Percentiles rank a stretch among this genome's conserved stretches.
Conservation (phyloP, 1,140 invertebrate genomes). For the Musca vetustissima region DNA sequence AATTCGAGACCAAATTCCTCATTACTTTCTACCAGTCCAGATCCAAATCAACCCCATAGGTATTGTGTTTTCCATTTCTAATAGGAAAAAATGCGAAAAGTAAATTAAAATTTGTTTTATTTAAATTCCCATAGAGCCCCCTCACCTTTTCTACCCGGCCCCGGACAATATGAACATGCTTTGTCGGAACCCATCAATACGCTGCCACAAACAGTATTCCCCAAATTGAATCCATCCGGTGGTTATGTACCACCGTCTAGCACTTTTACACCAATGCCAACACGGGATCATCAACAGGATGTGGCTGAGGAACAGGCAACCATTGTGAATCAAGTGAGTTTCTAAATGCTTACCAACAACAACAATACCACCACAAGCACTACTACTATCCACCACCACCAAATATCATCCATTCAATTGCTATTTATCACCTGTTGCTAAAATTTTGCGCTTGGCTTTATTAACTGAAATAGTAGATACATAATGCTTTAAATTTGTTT, state of each 20-base stretch:
- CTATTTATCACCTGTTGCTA: background rate
- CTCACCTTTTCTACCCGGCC: slow-evolving; percentile 52
- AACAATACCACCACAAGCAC: too few species aligned
- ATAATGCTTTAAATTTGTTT: too few species aligned
- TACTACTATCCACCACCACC: background rate
- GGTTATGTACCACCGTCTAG: slow-evolving; percentile 41
- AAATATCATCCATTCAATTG: slow-evolving; percentile 4
- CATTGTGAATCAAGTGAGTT: slow-evolving; percentile 56
- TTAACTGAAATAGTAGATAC: too few species aligned
- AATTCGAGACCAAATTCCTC: slow-evolving; percentile 40
- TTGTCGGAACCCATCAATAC: slow-evolving; percentile 48
- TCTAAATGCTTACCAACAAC: slow-evolving; percentile 22
- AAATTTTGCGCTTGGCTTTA: background rate
- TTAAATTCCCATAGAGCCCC: slow-evolving; percentile 37
- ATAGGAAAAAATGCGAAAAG: background rate
- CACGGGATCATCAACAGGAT: slow-evolving; percentile 55
- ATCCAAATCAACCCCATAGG: slow-evolving; percentile 34
- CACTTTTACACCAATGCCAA: slow-evolving; percentile 45
- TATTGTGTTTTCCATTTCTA: background rate
- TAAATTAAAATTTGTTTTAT: background rate
- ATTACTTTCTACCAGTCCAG: slow-evolving; percentile 41
- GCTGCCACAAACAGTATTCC: slow-evolving; percentile 56
- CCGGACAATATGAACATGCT: slow-evolving; percentile 50
- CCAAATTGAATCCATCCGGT: slow-evolving; percentile 50
- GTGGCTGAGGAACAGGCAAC: slow-evolving; percentile 52